A percentile compares a stretch with the other conserved stretches of the same genome.
phyloP scores from a whole-genome alignment of 1,140 invertebrate species.

The Cydia pomonella region DNA sequence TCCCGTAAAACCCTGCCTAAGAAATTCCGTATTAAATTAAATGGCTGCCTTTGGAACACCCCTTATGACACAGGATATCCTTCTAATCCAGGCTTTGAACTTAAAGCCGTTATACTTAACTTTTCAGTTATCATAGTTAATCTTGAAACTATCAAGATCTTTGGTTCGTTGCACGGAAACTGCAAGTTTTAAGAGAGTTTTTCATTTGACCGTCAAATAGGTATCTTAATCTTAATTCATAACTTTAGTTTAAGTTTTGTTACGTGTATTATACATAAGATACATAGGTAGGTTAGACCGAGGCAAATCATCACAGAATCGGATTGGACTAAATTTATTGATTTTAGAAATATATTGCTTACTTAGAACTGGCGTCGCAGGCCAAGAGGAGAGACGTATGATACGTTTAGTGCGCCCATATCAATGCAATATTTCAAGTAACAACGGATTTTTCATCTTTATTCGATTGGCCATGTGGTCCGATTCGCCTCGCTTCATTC shows the following conservation, averaged over 20 bases:
- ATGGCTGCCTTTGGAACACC: slow-evolving; percentile 41
- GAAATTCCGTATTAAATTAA: slow-evolving; percentile 41
- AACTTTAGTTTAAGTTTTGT: not conserved
- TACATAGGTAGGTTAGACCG: too few species aligned
- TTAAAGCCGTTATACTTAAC: slow-evolving; percentile 22
- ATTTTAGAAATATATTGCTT: too few species aligned
- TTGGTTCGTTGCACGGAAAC: not conserved
- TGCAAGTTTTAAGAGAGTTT: not conserved
- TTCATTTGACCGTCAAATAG: not conserved
- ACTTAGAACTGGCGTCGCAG: too few species aligned
- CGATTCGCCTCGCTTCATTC: too few species aligned
- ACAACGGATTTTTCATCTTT: too few species aligned
- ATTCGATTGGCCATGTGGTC: too few species aligned
- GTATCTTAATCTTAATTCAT: not conserved
- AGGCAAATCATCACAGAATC: too few species aligned
- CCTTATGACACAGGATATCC: slow-evolving; percentile 43
- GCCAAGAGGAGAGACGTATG: too few species aligned
- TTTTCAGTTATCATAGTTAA: slow-evolving; percentile 22
- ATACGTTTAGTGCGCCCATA: too few species aligned
- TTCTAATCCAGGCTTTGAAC: slow-evolving; percentile 41
- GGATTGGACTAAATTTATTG: too few species aligned
- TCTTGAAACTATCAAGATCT: slow-evolving; percentile 13
- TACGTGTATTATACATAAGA: too few species aligned
- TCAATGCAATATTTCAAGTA: too few species aligned
- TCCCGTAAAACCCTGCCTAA: slow-evolving; percentile 12